Evolutionary conservation across 1,140 invertebrate species (phyloP), one percentile per base, ranked within the genome.

Genomic region (Panulirus ornatus): DNA sequence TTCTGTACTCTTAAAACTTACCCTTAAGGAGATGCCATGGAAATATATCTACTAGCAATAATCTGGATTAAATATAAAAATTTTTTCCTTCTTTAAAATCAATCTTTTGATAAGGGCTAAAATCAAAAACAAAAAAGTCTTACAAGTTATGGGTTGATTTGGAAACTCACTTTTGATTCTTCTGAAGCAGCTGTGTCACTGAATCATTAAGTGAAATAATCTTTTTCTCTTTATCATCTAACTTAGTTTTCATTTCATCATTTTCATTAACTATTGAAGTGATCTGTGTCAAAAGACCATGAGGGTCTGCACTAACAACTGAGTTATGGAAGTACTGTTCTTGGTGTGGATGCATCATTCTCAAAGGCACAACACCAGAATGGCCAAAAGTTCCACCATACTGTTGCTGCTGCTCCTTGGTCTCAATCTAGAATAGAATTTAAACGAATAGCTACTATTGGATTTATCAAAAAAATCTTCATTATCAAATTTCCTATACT

Each of bases 111-210:
- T n/a, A 70, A 70, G 51, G n/a, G n/a, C n/a, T 22, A 54, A 54
- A 54, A 54, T 22, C 51, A 54, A n/a, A n/a, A n/a, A n/a, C n/a
- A n/a, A n/a, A n/a, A n/a, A n/a, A n/a, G n/a, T n/a, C n/a, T n/a
- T n/a, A n/a, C n/a, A n/a, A n/a, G n/a, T n/a, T n/a, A 54, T n/a
- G 6, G 22, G 11, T 11, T 22, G 27, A 1, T 42, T n/a, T 2
- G 22, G 40, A 27, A 38, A 82, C 84, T 76, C n/a, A 86, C 84
- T 86, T 86, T 58, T 86, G 84, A 76, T 86, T 86, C 30, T 86
- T 86, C 44, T 86, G 84, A 16, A 86, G 73, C 30, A 86, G 22
- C 14, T 86, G 84, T 36, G 84, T 86, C 22, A 76, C 19, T 27
- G 84, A 63, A 36, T 30, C 40, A 58, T 86, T 86, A 38, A 86